A percentile compares a stretch with the other conserved stretches of the same genome.
phyloP scores from a whole-genome alignment of 2,888 invertebrate species.

The Cephus runcator region DNA sequence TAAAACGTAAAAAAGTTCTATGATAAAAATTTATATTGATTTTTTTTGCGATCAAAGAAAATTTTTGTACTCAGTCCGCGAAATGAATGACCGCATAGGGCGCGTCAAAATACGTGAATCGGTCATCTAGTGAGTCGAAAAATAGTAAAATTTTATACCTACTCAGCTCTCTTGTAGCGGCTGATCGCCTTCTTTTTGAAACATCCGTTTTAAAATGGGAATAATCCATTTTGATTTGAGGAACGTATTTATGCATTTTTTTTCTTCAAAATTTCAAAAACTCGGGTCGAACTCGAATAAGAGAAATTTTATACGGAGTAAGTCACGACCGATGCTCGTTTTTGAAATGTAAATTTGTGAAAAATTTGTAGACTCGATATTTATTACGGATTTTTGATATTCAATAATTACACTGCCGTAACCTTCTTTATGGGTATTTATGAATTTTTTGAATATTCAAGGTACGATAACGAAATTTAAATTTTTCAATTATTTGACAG shows the following conservation, averaged over 20 bases:
- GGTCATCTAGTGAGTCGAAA: too few relatives aligned
- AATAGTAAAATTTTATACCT: constrained; percentile 44
- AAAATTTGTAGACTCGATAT: not conserved
- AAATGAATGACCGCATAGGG: too few relatives aligned
- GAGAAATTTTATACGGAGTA: too few relatives aligned
- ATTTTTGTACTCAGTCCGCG: too few relatives aligned
- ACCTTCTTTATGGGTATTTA: not conserved
- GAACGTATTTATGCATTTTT: constrained; percentile 27
- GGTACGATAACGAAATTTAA: not conserved
- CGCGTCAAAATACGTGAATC: too few relatives aligned
- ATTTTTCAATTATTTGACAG: not conserved
- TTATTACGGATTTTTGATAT: not conserved
- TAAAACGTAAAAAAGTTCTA: constrained; percentile 37
- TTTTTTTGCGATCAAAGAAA: too few relatives aligned
- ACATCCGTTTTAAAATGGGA: constrained; percentile 66
- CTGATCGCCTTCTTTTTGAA: constrained; percentile 66
- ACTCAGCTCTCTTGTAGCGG: constrained; percentile 69
- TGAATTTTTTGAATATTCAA: not conserved
- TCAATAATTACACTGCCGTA: not conserved
- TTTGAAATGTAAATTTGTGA: not conserved
- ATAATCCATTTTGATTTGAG: constrained; percentile 63
- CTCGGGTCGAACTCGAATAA: not conserved
- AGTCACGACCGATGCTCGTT: too few relatives aligned
- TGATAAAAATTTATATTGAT: too few relatives aligned
- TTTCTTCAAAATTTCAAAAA: not conserved